Conservation (phyloP, 2,888 invertebrate species). For the Cephus sareptanus region DNA sequence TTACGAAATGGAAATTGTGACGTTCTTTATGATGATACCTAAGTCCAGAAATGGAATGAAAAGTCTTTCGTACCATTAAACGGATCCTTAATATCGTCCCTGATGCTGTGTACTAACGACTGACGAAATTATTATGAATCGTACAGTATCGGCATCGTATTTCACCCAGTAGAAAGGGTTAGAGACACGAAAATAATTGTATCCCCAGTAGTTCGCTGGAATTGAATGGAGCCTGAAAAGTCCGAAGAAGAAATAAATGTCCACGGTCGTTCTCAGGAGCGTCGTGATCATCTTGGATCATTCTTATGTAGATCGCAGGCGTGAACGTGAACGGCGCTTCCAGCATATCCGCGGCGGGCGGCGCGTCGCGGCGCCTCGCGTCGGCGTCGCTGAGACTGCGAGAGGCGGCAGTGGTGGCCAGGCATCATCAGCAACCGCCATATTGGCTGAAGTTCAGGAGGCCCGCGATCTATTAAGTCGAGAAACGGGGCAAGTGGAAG, state of each 20-base stretch:
- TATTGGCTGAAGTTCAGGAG: constrained; percentile 47
- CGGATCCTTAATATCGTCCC: background rate
- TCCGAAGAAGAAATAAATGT: background rate
- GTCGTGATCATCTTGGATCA: constrained; percentile 30
- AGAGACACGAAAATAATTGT: background rate
- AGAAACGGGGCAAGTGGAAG: constrained; percentile 1
- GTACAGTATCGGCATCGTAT: background rate
- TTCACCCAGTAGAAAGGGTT: background rate
- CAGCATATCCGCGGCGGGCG: constrained; percentile 47
- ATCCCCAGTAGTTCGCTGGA: background rate
- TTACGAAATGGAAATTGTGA: background rate
- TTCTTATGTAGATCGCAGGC: constrained; percentile 50
- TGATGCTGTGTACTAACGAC: background rate
- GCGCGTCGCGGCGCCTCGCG: constrained; percentile 53
- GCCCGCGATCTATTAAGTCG: background rate
- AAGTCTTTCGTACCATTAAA: background rate
- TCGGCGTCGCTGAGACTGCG: constrained; percentile 50
- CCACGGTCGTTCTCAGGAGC: background rate
- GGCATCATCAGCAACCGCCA: constrained; percentile 55
- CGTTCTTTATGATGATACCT: background rate
- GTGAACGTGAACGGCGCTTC: constrained; percentile 33
- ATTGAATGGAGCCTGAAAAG: background rate
- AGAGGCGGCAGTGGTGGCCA: constrained; percentile 48
- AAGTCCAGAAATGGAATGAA: background rate
- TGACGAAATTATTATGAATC: background rate